Evolutionary conservation across 2,888 invertebrate genomes (phyloP), one percentile per base, ranked within the genome.

Genomic region (Diarsia brunnea): DNA sequence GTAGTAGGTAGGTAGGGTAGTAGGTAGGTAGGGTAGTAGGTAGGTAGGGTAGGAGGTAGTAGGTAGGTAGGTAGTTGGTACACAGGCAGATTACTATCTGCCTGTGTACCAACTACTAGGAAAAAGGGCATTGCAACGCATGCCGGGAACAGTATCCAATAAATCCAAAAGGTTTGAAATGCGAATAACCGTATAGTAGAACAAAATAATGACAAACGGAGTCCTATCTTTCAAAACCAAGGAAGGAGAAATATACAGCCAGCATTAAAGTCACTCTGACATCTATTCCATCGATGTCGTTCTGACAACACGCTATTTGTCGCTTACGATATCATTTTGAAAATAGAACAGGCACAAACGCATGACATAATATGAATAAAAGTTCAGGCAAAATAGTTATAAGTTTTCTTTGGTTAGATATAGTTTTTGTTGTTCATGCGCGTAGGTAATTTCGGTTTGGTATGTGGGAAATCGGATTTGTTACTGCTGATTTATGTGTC

Each of bases 301-400:
- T 61, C 53, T 72, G 27, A n/a, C 12, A 53, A 73, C 82, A 82
- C 82, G 83, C 85, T 61, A 85, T 74, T 53, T 71, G 31, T 77
- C 82, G 69, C 72, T 84, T 81, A 84, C 47, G 58, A 63, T 75
- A 61, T 64, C 10, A 73, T 80, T 84, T 81, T 49, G 70, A 47
- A 67, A 69, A 73, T 75, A 72, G 80, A 75, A 72, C 19, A 31
- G 53, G 27, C 14, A 55, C 47, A 21, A n/a, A 84, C 65, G 84
- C 61, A 71, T 71, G 24, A 65, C n/a, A 60, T 38, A 38, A 38
- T 3, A 38, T 31, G 63, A 43, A 38, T n/a, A 61, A 43, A 63
- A 43, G n/a, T 43, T 63, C n/a, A 24, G 61, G 45, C 24, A 31
- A 58, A 60, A 63, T 43, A 63, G 63, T 43, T 70, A 21, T 31